phyloP scores from a whole-genome alignment of 1,140 invertebrate species.

The Holcopasites calliopsidis region DNA sequence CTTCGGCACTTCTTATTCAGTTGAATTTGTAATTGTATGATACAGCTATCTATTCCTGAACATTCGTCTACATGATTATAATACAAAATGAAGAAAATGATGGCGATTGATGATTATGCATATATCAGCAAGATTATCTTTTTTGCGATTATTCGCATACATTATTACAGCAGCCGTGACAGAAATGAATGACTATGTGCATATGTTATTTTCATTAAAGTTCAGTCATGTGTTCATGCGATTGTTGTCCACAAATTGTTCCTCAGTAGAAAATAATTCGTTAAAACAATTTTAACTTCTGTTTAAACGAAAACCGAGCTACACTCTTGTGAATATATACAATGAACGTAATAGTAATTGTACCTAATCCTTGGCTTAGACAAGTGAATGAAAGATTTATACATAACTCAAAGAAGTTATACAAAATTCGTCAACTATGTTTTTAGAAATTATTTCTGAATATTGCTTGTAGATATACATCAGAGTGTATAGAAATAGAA shows the following conservation, averaged over 20 bases:
- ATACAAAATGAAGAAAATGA: conserved; percentile 62
- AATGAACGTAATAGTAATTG: not conserved
- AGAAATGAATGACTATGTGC: conserved; percentile 47
- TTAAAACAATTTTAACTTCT: conserved; percentile 44
- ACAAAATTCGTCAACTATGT: conserved; percentile 23
- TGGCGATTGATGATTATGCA: no score
- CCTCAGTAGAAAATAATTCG: conserved; percentile 38
- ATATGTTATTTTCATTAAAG: conserved; percentile 48
- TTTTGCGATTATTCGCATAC: conserved; percentile 47
- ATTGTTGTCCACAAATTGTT: conserved; percentile 43
- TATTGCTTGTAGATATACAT: conserved; percentile 38
- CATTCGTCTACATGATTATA: conserved; percentile 66
- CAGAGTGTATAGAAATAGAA: conserved; percentile 33
- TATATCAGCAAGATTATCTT: no score
- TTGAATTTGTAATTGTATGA: conserved; percentile 47
- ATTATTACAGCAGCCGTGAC: conserved; percentile 47
- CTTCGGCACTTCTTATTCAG: conserved; percentile 60
- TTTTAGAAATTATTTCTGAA: conserved; percentile 46
- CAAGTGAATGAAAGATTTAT: conserved; percentile 1
- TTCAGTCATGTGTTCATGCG: conserved; percentile 61
- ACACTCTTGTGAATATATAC: conserved; percentile 14
- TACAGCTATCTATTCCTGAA: conserved; percentile 59
- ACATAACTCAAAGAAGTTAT: not conserved
- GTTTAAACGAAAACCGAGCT: conserved; percentile 38
- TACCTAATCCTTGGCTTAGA: conserved; percentile 17